Conservation (phyloP, 2,888 invertebrate species). For the Elgonia sp. region DNA sequence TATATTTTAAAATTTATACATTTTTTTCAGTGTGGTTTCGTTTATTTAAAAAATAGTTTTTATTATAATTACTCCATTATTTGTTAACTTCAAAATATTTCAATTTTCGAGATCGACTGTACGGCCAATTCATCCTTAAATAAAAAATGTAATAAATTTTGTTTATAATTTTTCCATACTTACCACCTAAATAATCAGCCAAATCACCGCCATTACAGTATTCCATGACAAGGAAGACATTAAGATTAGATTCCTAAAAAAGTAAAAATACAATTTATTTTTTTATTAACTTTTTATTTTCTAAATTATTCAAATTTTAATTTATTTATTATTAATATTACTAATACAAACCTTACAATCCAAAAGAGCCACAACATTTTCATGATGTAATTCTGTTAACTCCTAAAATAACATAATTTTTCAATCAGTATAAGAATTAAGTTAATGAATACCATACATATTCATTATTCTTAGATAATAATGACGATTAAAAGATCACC, state of each 20-base stretch:
- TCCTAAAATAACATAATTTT: conserved; percentile 89
- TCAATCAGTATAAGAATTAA: too few relatives aligned
- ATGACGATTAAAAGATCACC: too few relatives aligned
- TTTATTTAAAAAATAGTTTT: too few relatives aligned
- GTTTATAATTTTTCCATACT: conserved; percentile 78
- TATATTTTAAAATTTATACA: too few relatives aligned
- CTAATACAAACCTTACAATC: conserved; percentile 94
- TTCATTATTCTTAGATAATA: too few relatives aligned
- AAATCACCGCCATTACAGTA: conserved; percentile 99
- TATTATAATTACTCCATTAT: too few relatives aligned
- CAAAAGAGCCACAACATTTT: conserved; percentile 98
- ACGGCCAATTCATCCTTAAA: neutral
- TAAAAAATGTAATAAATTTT: too few relatives aligned
- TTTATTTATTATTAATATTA: neutral
- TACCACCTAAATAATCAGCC: conserved; percentile 97
- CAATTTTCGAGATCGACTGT: neutral
- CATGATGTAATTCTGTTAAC: conserved; percentile 98
- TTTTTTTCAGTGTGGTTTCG: too few relatives aligned
- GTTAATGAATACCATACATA: too few relatives aligned
- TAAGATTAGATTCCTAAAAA: conserved; percentile 94
- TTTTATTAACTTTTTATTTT: conserved; percentile 17
- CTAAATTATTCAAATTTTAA: neutral
- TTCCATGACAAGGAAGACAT: conserved; percentile 99
- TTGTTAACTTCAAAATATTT: too few relatives aligned
- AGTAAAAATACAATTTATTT: too few relatives aligned